phyloP scores from a whole-genome alignment of 2,113 vertebrate genomes.

The Pluvialis apricaria region DNA sequence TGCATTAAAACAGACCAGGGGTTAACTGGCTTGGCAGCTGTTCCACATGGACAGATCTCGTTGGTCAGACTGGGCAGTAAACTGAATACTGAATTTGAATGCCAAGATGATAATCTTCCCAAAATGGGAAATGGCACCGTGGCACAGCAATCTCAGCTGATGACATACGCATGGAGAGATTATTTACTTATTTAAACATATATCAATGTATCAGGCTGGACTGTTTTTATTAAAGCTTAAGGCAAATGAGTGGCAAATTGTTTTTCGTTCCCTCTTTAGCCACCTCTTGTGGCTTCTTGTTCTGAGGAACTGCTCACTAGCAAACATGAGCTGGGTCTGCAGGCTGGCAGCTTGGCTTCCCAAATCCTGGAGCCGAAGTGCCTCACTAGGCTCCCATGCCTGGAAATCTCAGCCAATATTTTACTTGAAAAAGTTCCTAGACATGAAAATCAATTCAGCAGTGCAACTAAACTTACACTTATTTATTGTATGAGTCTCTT shows the following conservation, averaged over 20 bases:
- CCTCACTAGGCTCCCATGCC: not conserved
- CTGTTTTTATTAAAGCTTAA: not conserved
- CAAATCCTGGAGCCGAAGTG: not conserved
- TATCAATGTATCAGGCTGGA: not conserved
- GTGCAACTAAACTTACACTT: not conserved
- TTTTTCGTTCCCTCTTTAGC: not conserved
- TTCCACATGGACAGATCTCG: not conserved
- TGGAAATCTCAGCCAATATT: not conserved
- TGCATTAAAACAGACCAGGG: not conserved
- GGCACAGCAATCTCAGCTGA: not conserved
- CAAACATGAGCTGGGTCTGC: not conserved
- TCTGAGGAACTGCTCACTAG: not conserved
- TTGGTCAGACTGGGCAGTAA: not conserved
- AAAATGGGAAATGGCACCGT: not conserved
- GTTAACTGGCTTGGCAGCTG: conserved; percentile 29
- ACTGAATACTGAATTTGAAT: not conserved
- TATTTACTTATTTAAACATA: not conserved
- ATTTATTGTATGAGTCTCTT: not conserved
- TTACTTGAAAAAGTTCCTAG: not conserved
- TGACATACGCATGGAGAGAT: not conserved
- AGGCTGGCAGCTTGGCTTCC: not conserved
- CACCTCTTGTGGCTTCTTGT: not conserved
- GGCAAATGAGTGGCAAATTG: not conserved
- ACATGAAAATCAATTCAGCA: not conserved
- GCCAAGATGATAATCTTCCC: not conserved